Percentiles rank a stretch among this genome's conserved stretches.
Conservation (phyloP, 1,140 invertebrate species). For the Drosophila leontia region DNA sequence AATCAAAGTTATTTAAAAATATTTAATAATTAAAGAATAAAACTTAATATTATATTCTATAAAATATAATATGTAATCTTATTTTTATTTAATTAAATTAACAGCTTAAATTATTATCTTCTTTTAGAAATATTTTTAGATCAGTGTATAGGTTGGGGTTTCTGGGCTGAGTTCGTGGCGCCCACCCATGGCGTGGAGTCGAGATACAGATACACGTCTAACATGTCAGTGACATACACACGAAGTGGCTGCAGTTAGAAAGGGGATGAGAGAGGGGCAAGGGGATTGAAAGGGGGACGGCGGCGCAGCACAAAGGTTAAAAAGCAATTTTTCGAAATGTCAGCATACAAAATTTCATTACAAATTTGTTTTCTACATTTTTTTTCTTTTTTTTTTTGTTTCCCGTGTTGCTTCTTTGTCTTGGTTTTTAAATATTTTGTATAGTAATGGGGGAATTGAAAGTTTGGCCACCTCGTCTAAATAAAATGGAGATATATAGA, state of each 20-base stretch:
- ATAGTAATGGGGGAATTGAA: neutral
- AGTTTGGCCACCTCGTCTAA: neutral
- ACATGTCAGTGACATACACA: conserved; percentile 75
- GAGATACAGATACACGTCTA: conserved; percentile 70
- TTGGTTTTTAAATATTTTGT: neutral
- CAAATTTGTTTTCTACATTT: conserved; percentile 76
- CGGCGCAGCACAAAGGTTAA: conserved; percentile 72
- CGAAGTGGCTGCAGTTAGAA: conserved; percentile 43
- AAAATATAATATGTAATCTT: neutral
- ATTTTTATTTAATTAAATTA: neutral
- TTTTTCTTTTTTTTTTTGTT: conserved; percentile 8
- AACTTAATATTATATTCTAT: neutral
- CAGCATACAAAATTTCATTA: conserved; percentile 82
- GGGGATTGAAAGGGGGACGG: neutral
- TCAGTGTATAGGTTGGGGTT: conserved; percentile 2
- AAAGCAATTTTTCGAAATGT: conserved; percentile 83
- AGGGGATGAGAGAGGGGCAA: neutral
- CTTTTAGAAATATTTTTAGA: neutral
- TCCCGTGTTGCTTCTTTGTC: conserved; percentile 14
- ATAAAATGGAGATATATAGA: neutral
- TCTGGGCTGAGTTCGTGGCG: conserved; percentile 15
- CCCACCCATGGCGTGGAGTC: conserved; percentile 37
- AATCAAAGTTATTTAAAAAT: neutral
- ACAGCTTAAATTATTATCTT: neutral
- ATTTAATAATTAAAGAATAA: neutral